These are phyloP conservation scores for Idaea straminata DNA, from an alignment of 2,888 invertebrate genomes.

Conservation along the genomic window DNA sequence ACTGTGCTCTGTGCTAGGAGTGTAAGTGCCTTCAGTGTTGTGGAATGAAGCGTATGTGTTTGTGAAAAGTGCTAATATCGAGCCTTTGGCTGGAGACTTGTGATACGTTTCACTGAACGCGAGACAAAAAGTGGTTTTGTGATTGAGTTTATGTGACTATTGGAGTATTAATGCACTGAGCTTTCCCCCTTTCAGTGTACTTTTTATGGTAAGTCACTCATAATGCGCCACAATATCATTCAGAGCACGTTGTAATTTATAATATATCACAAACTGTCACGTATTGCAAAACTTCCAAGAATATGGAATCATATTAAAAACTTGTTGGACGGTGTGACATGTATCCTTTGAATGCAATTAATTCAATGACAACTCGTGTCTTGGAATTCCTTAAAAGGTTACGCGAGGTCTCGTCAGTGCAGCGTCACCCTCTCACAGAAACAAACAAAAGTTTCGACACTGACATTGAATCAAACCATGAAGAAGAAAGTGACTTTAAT, in stretches of 20 bases:
- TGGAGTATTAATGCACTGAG: slow-evolving; percentile 61
- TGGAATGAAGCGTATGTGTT: slow-evolving; percentile 62
- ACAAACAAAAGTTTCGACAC: slow-evolving; percentile 34
- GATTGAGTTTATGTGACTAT: slow-evolving; percentile 64
- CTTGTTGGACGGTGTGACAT: slow-evolving; percentile 23
- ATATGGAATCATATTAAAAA: slow-evolving; percentile 21
- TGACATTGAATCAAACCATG: slow-evolving; percentile 46
- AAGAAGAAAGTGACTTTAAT: slow-evolving; percentile 63
- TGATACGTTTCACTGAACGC: slow-evolving; percentile 65
- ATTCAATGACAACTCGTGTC: slow-evolving; percentile 45
- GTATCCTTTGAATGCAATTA: slow-evolving; percentile 39
- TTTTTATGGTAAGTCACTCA: slow-evolving; percentile 68
- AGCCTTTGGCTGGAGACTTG: slow-evolving; percentile 50
- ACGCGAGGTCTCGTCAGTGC: slow-evolving; percentile 25
- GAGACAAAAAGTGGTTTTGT: slow-evolving; percentile 66
- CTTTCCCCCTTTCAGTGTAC: slow-evolving; percentile 59
- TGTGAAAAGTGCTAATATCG: slow-evolving; percentile 69
- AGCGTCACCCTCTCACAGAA: slow-evolving; percentile 22
- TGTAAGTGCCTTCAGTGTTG: slow-evolving; percentile 69
- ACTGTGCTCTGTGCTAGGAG: slow-evolving; percentile 67
- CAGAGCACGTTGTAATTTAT: slow-evolving; percentile 9
- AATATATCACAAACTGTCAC: background rate
- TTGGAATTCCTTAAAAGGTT: slow-evolving; percentile 44
- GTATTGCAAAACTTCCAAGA: slow-evolving; percentile 10
- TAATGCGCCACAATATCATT: slow-evolving; percentile 33